Percentiles rank a stretch among this genome's conserved stretches.
Evolutionary conservation across 2,888 invertebrate genomes (phyloP).

Genomic region (Serrognathus titanus): DNA sequence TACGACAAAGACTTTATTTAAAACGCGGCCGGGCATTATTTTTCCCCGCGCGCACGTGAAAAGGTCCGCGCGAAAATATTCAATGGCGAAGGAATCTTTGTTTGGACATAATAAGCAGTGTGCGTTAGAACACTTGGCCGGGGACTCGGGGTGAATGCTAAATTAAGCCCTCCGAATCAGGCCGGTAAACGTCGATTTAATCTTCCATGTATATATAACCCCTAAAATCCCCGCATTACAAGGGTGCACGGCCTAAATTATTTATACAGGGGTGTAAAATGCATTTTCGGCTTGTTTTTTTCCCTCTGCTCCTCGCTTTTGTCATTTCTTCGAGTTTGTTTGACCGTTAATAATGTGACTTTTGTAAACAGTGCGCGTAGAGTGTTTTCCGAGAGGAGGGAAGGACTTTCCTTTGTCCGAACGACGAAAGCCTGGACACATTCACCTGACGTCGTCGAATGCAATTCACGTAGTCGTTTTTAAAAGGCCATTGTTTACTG

Average conservation of each 20-base stretch:
- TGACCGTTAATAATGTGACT: slow-evolving; percentile 46
- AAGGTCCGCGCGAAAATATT: neutral
- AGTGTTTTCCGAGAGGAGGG: neutral
- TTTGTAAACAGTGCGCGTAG: slow-evolving; percentile 37
- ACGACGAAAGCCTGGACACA: no score
- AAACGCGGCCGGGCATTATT: neutral
- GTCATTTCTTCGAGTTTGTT: slow-evolving; percentile 28
- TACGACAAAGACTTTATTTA: neutral
- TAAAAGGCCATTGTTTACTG: no score
- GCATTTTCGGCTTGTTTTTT: neutral
- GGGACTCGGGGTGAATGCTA: neutral
- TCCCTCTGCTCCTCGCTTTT: neutral
- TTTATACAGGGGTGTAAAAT: slow-evolving; percentile 2
- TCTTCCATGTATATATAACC: neutral
- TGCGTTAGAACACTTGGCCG: neutral
- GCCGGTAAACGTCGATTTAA: neutral
- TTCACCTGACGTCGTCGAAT: no score
- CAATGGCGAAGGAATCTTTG: neutral
- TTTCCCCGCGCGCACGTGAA: neutral
- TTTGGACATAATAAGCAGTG: neutral
- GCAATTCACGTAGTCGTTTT: no score
- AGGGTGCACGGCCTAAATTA: slow-evolving; percentile 1
- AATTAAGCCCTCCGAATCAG: neutral
- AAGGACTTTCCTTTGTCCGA: neutral
- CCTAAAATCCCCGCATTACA: neutral